Evolutionary conservation across 2,113 vertebrate genomes (phyloP), one percentile per base, ranked within the genome.

Genomic region (Zootoca vivipara): DNA sequence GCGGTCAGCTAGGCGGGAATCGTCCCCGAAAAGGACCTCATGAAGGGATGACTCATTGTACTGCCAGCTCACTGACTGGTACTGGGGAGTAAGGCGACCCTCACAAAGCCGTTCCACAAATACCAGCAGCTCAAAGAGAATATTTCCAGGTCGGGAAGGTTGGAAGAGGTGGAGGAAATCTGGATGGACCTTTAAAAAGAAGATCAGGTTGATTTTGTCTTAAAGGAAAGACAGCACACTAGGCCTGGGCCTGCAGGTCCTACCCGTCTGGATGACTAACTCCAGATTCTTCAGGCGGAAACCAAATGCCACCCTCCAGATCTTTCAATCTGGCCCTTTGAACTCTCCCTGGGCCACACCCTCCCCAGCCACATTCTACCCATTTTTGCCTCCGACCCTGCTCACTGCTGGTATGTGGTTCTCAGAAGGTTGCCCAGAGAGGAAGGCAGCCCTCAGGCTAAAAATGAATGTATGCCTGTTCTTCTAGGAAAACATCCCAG

Each of bases 141-240:
- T 77, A 4, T 82, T 70, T 73, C 92, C 92, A 0, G 42, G 90
- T 33, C 89, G 90, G 0, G 78, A 46, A 42, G 83, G 0, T 62
- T 91, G 93, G 83, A 89, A 92, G 40, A 95, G 90, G 78, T 87
- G 90, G 65, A 95, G 90, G 90, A 96, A 95, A 42, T 87, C 1
- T 1, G 85, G 2, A 2, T 79, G 90, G 7, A 95, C 81, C 91
- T 96, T 52, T 38, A 69, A 83, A n/a, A 40, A 80, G 6, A 12
- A 42, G 8, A 52, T 5, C 3, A 2, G 22, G 42, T 78, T 35
- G 52, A 30, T 70, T 79, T 58, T 58, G 46, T 35, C 30, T 56
- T 42, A 26, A 77, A 87, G 28, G 40, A 65, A 38, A 42, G 52
- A 62, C 12, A 38, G 56, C 26, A 62, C 7, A 26, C 13, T 26